Evolutionary conservation across 2,797 vertebrate species (phyloP), one percentile per base, ranked within the genome.

Genomic region (Onychomys torridus): DNA sequence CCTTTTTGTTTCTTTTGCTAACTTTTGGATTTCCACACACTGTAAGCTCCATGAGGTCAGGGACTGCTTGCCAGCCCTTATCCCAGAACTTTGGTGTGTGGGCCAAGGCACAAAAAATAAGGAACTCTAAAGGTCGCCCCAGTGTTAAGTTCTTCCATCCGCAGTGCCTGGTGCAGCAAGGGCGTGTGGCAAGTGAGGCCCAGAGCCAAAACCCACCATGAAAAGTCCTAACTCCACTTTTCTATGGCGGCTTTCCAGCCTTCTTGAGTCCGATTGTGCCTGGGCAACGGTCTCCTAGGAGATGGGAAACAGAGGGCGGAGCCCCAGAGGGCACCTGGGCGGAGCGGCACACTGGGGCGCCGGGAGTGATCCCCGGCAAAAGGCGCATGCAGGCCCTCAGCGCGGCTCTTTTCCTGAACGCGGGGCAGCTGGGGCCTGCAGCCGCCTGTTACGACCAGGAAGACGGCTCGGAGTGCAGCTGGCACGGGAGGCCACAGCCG

Each of bases 281-380:
- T 0, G 0, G 81, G 89, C 65, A 63, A 86, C 75, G 43, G 96
- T 98, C 96, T 89, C 97, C 90, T 76, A n/a, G 93, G 96, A 49
- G 87, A 98, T 95, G 8, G 52, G 78, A 97, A 97, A 90, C 91
- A 95, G 90, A 79, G 96, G 98, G 97, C 79, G 93, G 95, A 90
- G 89, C 75, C 32, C 67, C 29, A 90, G 49, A 63, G 57, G 43
- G 46, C 61, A 2, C 5, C 0, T 10, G 63, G 37, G 84, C 19
- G 8, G 49, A 19, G 49, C 71, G 19, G 55, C 69, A 81, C n/a
- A 27, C 57, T 13, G 43, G 12, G 27, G 46, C 11, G 6, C n/a
- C 1, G 32, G 89, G 75, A 91, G 71, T 73, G 59, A 10, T 37
- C 17, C 17, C 0, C n/a, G 83, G n/a, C 29, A 8, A 73, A n/a